These are phyloP conservation scores for Phylloscopus collybita DNA, from an alignment of 2,797 vertebrate genomes.

Conservation along the genomic window DNA sequence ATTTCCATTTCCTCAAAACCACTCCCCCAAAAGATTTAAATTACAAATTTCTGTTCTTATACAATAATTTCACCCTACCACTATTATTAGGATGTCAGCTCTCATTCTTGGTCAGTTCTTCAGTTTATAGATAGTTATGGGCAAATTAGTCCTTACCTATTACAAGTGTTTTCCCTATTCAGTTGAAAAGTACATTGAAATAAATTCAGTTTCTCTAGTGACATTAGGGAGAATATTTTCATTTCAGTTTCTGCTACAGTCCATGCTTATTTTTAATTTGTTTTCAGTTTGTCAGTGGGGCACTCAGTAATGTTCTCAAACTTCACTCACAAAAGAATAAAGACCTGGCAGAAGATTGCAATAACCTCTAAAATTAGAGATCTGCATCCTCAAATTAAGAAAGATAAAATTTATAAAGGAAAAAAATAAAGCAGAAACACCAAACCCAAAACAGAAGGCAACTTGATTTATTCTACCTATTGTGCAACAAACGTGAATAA, in stretches of 20 bases:
- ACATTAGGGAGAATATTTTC: neutral
- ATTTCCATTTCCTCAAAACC: neutral
- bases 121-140: neutral
- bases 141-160: neutral
- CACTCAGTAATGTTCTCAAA: neutral
- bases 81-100: neutral
- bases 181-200: neutral
- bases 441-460: neutral
- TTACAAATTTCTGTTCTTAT: neutral
- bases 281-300: neutral
- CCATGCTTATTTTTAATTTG: neutral
- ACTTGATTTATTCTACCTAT: neutral
- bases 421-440: neutral
- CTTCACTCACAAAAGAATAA: neutral
- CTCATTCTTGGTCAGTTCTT: neutral
- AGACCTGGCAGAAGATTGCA: neutral
- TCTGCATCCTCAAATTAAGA: neutral
- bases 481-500: neutral
- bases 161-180: neutral
- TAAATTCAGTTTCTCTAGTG: neutral
- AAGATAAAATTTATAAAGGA: neutral
- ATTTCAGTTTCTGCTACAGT: neutral
- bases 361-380: neutral
- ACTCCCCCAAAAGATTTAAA: neutral
- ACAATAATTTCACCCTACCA: neutral